Evolutionary conservation across 1,140 invertebrate species (phyloP), one percentile per base, ranked within the genome.

Genomic region (Himalopsyche phryganea): DNA sequence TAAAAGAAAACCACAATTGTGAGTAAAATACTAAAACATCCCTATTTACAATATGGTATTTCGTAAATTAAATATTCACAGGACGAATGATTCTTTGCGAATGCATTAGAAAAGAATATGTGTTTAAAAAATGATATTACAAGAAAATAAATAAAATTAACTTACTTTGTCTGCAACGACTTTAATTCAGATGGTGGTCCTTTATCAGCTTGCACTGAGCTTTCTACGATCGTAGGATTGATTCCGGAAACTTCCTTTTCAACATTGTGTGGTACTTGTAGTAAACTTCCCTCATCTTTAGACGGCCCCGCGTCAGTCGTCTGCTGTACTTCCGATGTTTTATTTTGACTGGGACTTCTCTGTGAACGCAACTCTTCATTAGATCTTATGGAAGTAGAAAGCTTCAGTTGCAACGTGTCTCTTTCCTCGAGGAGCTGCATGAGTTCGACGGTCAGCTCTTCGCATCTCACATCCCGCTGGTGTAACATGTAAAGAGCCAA

Each of bases 361-460:
- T 71, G 76, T 6, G 60, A 66, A 48, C 75, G 76, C 28, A 81
- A 69, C 10, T 83, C 81, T 65, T 92, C 89, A 66, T 86, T 84
- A 20, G 86, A 80, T 35, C 89, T 77, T 20, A 92, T 77, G 1
- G 88, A 85, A 68, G 90, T 89, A 0, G 90, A 92, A 1, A 94
- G 69, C 58, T 88, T 82, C 14, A 93, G 69, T 65, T 93, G 90
- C 35, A 94, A 71, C 0, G 87, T 89, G 69, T 94, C 90, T 50
- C 91, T 81, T 70, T 94, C 91, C 70, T 92, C 90, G 17, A 93
- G 72, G 14, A 94, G 71, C 69, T 89, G 85, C 67, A 88, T 90
- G 23, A 94, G 73, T 72, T 94, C 91, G 60, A 89, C 79, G 0
- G 91, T 93, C 40, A 96, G 77, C 73, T 95, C 91, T 67, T 96